Base-by-base conservation (phyloP, 92 coral and sea anemone genomes). In the Anthopleura xanthogrammica region DNA sequence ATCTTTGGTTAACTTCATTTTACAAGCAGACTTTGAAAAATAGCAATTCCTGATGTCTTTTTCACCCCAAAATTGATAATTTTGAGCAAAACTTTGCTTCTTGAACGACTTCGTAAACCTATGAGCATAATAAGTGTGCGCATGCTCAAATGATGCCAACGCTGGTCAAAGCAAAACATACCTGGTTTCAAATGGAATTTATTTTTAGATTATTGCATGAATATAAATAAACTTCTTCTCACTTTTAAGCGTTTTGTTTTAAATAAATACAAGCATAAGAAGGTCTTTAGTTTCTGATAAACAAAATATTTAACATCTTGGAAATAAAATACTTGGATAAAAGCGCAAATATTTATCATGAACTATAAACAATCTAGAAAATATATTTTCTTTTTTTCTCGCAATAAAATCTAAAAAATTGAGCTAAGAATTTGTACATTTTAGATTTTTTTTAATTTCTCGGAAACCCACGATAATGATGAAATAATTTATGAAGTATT, bases 311-410 rank as follows among this genome's bases (percentile, higher is more conserved):
- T 36, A 68, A 23, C 41, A 62, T 42, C 29, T 12, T 3, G 17
- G 42, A 11, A 23, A 68, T 29, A 4, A 68, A 23, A 8, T 68
- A 36, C 42, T 23, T 9, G 16, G 24, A 36, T 24, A 68, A n/a
- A 11, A 12, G 16, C 16, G 41, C 17, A 29, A 8, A 24, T 23
- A 36, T 36, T 29, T 68, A 68, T 68, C 74, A 8, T 29, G 19
- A 23, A 68, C 74, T 68, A 68, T 68, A 68, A 24, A 68, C 74
- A 68, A 68, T 22, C 74, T 68, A 68, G 0, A 68, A 68, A 68
- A 68, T 68, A 68, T 68, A 68, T 24, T 12, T 24, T 68, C 50
- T 36, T 13, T 68, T 29, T 36, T 68, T 36, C 74, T n/a, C 14
- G 13, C 41, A 11, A 68, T 23, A 23, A 23, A 68, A 68, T 68